Evolutionary conservation across 2,113 vertebrate species (phyloP).

Genomic region (Litocranius walleri): DNA sequence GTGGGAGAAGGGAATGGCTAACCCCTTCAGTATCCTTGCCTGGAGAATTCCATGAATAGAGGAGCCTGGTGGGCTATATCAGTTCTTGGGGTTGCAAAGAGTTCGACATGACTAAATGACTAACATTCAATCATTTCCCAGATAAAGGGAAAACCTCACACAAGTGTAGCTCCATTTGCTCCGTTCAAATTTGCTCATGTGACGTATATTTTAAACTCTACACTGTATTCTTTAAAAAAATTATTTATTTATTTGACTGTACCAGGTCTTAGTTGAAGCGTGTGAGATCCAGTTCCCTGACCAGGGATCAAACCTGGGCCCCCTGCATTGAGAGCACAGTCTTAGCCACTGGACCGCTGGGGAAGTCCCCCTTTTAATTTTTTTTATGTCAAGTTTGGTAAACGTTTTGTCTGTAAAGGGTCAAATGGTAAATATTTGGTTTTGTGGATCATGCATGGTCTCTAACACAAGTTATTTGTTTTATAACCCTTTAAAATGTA

Average conservation of each 20-base stretch:
- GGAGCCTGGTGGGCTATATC: not conserved
- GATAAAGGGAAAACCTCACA: not conserved
- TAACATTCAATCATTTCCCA: not conserved
- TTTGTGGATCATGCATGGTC: not conserved
- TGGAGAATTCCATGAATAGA: not conserved
- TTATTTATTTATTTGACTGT: not conserved
- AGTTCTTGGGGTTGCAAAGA: not conserved
- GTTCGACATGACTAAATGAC: accelerated
- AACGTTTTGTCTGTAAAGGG: not conserved
- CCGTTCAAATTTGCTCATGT: not conserved
- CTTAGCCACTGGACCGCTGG: not conserved
- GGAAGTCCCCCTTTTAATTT: not conserved
- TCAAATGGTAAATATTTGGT: not conserved
- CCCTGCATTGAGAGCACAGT: not conserved
- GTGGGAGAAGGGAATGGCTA: not conserved
- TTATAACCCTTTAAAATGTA: not conserved
- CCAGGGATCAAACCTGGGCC: not conserved
- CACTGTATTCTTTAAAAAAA: not conserved
- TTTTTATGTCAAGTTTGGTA: not conserved
- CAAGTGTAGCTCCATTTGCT: not conserved
- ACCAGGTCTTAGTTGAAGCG: not conserved
- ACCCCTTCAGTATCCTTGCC: not conserved
- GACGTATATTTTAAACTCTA: not conserved
- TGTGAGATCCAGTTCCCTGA: not conserved
- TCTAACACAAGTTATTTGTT: not conserved